Evolutionary conservation across 1,140 invertebrate genomes (phyloP), one percentile per base, ranked within the genome.

Genomic region (Trichoplusia ni): DNA sequence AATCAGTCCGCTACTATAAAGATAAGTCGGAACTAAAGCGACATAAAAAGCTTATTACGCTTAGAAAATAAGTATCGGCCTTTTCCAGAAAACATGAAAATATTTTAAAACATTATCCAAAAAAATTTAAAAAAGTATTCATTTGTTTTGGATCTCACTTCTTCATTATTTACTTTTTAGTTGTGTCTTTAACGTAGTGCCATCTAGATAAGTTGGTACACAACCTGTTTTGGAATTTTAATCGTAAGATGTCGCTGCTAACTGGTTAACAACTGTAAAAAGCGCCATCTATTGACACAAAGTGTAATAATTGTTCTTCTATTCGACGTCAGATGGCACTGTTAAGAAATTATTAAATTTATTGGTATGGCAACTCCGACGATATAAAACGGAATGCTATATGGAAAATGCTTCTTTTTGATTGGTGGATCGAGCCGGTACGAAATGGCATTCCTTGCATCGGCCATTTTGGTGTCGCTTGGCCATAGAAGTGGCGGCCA

Each of bases 381-480:
- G 9, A 19, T 85, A 87, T 89, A 90, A 77, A 87, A 82, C 29
- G 9, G 18, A 61, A 8, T 75, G 81, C 79, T 76, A 82, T 79
- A 16, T 67, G 54, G 33, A 27, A 69, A 71, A 68, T 75, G 37
- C 80, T 81, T 79, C 71, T 67, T 84, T 86, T 86, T 89, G 84
- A 90, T 90, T 90, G 88, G 88, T 86, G 66, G 64, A 38, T 65
- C 65, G 37, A 8, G 6, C n/a, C 31, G 54, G 14, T 67, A 14
- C n/a, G 31, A 18, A 60, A 71, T 73, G 64, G 65, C 60, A 62
- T 29, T 56, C 18, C 54, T 59, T 40, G 16, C 44, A 37, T 73
- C 78, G 69, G 83, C 85, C 87, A 90, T 90, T 79, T 90, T 90
- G 80, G 67, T 37, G 42, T 49, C 25, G 49, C 56, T 42, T 42